phyloP scores from a whole-genome alignment of 2,113 vertebrate genomes.

The Amia ocellicauda region DNA sequence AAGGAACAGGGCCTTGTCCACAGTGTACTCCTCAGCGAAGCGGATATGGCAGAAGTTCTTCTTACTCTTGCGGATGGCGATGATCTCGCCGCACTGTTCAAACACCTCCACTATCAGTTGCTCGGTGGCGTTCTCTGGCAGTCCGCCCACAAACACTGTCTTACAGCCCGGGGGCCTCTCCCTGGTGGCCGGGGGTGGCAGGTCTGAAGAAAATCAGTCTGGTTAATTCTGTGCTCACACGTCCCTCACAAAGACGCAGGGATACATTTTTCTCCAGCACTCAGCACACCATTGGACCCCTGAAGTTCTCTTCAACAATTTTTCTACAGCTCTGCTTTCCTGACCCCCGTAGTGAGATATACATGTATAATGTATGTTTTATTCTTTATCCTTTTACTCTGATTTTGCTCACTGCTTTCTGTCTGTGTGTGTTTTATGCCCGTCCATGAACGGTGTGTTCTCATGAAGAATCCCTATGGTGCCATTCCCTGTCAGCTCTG shows the following conservation, averaged over 20 bases:
- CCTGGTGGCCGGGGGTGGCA: conserved; percentile 86
- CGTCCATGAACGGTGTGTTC: no score
- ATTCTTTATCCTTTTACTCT: no score
- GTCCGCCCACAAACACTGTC: conserved; percentile 91
- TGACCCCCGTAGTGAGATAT: no score
- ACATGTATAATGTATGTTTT: no score
- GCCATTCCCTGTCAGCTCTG: no score
- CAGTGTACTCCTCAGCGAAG: conserved; percentile 87
- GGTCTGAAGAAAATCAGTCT: conserved; percentile 63
- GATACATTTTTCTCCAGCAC: no score
- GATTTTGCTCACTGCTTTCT: no score
- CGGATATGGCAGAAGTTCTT: conserved; percentile 96
- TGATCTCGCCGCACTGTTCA: conserved; percentile 90
- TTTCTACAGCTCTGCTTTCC: no score
- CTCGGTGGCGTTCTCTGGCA: conserved; percentile 86
- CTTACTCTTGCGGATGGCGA: conserved; percentile 92
- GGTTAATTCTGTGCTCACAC: conserved; percentile 9
- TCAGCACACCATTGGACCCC: no score
- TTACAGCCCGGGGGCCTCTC: conserved; percentile 93
- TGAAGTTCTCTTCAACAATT: no score
- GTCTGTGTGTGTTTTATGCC: no score
- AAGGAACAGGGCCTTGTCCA: conserved; percentile 91
- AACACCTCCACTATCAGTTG: conserved; percentile 92
- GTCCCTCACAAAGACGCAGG: conserved; percentile 7
- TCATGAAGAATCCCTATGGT: no score